These are phyloP conservation scores for Lepidocyrtinus sp. DNA, from an alignment of 2,888 invertebrate species.

Conservation along the genomic window DNA sequence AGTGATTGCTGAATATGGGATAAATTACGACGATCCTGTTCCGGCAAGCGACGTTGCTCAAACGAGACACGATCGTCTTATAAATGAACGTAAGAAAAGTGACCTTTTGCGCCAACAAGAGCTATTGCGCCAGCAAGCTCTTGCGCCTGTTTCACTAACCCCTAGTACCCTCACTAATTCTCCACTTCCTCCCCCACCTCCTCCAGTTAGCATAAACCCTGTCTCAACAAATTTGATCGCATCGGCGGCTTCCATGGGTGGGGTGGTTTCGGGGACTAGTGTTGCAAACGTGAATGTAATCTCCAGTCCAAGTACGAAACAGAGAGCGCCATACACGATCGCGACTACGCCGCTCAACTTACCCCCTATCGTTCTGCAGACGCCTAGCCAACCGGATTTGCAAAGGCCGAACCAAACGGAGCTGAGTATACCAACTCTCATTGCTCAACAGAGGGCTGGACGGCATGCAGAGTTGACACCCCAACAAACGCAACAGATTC, in stretches of 20 bases:
- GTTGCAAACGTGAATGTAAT: constrained; percentile 15
- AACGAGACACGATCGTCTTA: constrained; percentile 61
- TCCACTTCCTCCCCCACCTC: constrained; percentile 12
- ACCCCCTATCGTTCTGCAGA: constrained; percentile 28
- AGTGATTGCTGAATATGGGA: constrained; percentile 86
- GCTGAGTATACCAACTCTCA: constrained; percentile 16
- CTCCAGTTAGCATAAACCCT: background rate
- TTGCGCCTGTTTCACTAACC: too few relatives aligned
- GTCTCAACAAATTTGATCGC: constrained; percentile 25
- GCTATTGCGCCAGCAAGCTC: background rate
- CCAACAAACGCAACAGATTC: constrained; percentile 43
- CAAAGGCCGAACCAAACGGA: too few relatives aligned
- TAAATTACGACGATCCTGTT: constrained; percentile 87
- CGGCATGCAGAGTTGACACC: constrained; percentile 2
- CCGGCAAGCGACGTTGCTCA: constrained; percentile 72
- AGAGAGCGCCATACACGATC: background rate
- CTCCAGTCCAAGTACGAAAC: background rate
- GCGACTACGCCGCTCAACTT: constrained; percentile 9
- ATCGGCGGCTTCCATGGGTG: constrained; percentile 2
- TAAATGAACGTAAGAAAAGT: constrained; percentile 64
- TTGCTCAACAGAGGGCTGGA: constrained; percentile 33
- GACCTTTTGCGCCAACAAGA: constrained; percentile 38
- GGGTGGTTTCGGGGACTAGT: constrained; percentile 15
- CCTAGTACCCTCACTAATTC: constrained; percentile 5
- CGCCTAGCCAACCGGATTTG: background rate